phyloP scores from a whole-genome alignment of 2,888 invertebrate genomes.

The Teleiodes luculella region DNA sequence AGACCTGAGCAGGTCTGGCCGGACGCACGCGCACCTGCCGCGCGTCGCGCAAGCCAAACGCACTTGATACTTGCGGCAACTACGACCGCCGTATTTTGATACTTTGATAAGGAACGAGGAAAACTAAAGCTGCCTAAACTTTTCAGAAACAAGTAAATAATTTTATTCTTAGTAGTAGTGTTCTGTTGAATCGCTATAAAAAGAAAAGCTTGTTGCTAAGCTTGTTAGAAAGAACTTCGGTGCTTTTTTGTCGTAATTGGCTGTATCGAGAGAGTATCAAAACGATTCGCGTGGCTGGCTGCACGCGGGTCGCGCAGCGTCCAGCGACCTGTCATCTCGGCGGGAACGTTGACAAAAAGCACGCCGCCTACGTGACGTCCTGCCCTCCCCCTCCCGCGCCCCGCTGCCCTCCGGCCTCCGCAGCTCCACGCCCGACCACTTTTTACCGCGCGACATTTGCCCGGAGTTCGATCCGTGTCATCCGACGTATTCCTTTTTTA shows the following conservation, averaged over 20 bases:
- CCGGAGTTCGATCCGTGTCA: slow-evolving; percentile 79
- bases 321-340: slow-evolving; percentile 78
- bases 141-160: background rate
- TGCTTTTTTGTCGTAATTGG: background rate
- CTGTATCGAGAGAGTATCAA: slow-evolving; percentile 59
- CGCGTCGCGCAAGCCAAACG: slow-evolving; percentile 33
- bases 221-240: background rate
- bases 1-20: slow-evolving; percentile 18
- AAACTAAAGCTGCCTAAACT: too few relatives aligned
- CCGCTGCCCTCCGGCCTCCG: slow-evolving; percentile 19
- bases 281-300: slow-evolving; percentile 42
- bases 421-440: slow-evolving; percentile 64
- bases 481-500: slow-evolving; percentile 78
- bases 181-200: background rate
- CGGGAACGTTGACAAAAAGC: slow-evolving; percentile 79
- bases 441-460: slow-evolving; percentile 79
- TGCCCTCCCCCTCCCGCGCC: slow-evolving; percentile 37
- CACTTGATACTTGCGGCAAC: slow-evolving; percentile 35
- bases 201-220: background rate
- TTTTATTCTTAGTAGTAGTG: background rate
- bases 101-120: background rate
- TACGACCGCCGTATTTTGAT: background rate
- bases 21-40: slow-evolving; percentile 61
- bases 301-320: slow-evolving; percentile 61
- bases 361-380: slow-evolving; percentile 77